These are phyloP conservation scores for Diadophis punctatus DNA, from an alignment of 2,113 vertebrate species.

Conservation along the genomic window DNA sequence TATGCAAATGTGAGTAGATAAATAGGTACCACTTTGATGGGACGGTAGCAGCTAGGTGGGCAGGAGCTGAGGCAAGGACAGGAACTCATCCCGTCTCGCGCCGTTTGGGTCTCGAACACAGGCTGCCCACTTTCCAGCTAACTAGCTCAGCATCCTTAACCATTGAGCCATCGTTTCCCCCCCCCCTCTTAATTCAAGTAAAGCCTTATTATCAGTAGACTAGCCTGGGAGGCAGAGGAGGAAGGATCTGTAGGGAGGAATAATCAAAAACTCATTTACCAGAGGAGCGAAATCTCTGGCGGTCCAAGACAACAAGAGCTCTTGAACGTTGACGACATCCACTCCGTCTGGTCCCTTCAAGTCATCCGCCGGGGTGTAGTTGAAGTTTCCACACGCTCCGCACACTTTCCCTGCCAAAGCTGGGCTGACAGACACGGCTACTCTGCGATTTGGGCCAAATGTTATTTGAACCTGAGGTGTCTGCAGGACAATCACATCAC, in stretches of 20 bases:
- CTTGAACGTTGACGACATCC: conserved; percentile 32
- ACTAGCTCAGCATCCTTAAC: neutral
- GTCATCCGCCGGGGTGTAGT: conserved; percentile 57
- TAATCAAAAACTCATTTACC: neutral
- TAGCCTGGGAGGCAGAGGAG: neutral
- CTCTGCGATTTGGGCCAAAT: conserved; percentile 51
- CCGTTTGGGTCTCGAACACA: neutral
- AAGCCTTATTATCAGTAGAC: neutral
- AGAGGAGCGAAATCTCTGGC: conserved; percentile 31
- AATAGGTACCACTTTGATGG: too few species aligned
- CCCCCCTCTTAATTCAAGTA: neutral
- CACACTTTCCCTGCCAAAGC: conserved; percentile 52
- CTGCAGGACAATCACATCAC: neutral
- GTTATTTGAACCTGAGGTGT: conserved; percentile 48
- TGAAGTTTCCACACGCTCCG: conserved; percentile 67
- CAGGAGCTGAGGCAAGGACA: neutral
- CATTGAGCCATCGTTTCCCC: neutral
- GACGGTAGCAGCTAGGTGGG: neutral
- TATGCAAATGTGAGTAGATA: too few species aligned
- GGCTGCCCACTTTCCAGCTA: neutral
- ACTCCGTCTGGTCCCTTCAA: conserved; percentile 52
- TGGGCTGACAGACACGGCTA: conserved; percentile 44
- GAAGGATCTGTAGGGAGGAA: neutral
- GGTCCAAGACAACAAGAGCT: neutral
- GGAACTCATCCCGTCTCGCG: neutral